Percentiles rank a stretch among this genome's conserved stretches.
phyloP scores from a whole-genome alignment of 2,113 vertebrate species.

The Albula goreensis region DNA sequence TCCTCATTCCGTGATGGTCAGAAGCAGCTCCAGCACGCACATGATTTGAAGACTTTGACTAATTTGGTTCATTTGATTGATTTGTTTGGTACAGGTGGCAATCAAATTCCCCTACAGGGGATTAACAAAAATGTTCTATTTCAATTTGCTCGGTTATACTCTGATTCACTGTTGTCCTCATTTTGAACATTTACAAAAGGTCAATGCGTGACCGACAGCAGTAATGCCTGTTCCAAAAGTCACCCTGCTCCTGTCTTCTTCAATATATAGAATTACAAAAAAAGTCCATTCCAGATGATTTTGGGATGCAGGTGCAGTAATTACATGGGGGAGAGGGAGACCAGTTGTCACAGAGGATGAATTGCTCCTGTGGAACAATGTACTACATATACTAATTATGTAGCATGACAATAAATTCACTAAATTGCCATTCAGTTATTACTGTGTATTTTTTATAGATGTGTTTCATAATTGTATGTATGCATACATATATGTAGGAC shows the following conservation, averaged over 20 bases:
- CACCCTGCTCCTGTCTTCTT: background rate
- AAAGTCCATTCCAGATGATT: background rate
- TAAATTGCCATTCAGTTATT: background rate
- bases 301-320: conserved; percentile 10
- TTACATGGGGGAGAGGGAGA: conserved; percentile 19
- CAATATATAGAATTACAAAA: background rate
- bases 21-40: background rate
- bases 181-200: background rate
- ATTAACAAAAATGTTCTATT: too few relatives aligned
- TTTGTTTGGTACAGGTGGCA: background rate
- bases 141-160: background rate
- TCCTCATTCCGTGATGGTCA: background rate
- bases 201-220: background rate
- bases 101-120: background rate
- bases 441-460: too few relatives aligned
- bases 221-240: background rate
- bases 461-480: too few relatives aligned
- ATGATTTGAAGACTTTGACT: background rate
- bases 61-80: background rate
- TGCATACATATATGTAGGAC: background rate
- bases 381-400: too few relatives aligned
- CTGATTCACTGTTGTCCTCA: background rate
- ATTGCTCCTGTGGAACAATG: too few relatives aligned
- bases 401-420: too few relatives aligned
- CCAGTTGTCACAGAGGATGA: background rate